phyloP scores from a whole-genome alignment of 2,113 vertebrate genomes.

The Macaca nemestrina region DNA sequence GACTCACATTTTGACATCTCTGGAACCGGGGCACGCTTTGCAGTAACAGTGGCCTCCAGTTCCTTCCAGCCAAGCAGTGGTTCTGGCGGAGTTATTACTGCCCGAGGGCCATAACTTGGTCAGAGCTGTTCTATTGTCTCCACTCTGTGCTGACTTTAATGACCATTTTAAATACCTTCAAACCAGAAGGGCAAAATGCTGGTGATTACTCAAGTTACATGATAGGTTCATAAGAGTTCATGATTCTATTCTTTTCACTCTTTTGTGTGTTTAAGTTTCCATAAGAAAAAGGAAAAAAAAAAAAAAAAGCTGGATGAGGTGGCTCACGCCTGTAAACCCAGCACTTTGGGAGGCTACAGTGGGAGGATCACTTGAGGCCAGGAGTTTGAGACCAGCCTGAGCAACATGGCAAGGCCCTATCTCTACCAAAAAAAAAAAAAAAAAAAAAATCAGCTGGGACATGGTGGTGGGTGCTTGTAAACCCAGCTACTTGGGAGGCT shows the following conservation, averaged over 20 bases:
- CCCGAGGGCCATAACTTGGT: fast-evolving
- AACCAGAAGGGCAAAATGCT: neutral
- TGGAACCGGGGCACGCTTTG: neutral
- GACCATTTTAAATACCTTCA: neutral
- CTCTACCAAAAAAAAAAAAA: too few relatives aligned
- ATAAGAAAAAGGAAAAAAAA: neutral
- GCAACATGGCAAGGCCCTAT: too few relatives aligned
- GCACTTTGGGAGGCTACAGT: too few relatives aligned
- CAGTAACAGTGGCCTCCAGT: neutral
- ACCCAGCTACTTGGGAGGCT: too few relatives aligned
- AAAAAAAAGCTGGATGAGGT: neutral
- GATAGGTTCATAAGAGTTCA: neutral
- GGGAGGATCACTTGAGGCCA: too few relatives aligned
- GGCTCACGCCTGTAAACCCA: too few relatives aligned
- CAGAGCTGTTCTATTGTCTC: neutral
- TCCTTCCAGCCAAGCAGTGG: neutral
- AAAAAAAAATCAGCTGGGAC: too few relatives aligned
- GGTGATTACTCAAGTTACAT: neutral
- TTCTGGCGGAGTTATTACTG: fast-evolving
- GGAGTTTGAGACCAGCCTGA: too few relatives aligned
- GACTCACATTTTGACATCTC: neutral
- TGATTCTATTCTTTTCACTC: neutral
- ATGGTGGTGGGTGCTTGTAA: too few relatives aligned
- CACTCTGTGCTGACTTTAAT: neutral
- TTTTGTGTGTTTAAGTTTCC: neutral